Evolutionary conservation across 2,113 vertebrate species (phyloP).

Genomic region (Ceuthmochares aereus): DNA sequence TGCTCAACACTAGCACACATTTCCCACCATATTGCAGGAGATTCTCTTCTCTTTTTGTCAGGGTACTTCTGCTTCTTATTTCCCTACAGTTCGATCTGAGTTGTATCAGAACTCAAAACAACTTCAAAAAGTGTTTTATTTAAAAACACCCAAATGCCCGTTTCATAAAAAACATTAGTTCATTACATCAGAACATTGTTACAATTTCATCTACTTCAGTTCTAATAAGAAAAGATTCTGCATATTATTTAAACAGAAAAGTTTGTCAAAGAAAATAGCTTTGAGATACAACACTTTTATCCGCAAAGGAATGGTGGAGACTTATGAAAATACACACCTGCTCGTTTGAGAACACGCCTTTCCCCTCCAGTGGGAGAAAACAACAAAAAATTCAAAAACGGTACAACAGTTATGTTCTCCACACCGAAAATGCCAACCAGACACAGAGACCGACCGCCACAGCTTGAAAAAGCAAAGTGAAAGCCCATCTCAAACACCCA

Average conservation of each 20-base stretch:
- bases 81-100: rapidly evolving
- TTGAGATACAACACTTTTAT: not conserved
- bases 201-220: not conserved
- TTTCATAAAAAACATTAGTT: not conserved
- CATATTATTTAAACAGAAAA: not conserved
- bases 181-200: not conserved
- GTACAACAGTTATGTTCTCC: not conserved
- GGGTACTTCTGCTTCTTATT: not conserved
- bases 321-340: not conserved
- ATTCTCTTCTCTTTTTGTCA: rapidly evolving
- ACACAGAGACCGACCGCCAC: not conserved
- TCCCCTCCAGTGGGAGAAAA: not conserved
- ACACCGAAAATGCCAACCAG: not conserved
- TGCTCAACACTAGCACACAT: not conserved
- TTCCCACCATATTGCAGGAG: not conserved
- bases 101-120: not conserved
- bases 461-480: not conserved
- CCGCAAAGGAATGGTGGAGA: not conserved
- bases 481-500: not conserved
- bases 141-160: not conserved
- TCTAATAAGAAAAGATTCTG: not conserved
- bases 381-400: not conserved
- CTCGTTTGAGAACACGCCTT: not conserved
- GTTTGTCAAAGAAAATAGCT: not conserved
- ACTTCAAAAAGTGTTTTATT: not conserved